Conservation (phyloP, 2,888 invertebrate genomes). For the Diplazon laetatorius region DNA sequence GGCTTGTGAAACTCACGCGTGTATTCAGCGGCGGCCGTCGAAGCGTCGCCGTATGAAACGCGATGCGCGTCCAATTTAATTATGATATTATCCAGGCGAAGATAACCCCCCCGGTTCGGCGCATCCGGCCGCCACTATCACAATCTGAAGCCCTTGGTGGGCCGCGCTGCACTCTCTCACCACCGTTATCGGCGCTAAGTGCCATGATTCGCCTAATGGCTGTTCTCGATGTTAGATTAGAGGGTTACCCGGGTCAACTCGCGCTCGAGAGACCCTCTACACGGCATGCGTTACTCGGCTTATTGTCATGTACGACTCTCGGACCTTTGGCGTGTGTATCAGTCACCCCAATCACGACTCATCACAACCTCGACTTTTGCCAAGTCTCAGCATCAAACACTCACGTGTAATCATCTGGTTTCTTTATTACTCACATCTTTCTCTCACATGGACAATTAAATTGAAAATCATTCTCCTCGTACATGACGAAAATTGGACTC, state of each 20-base stretch:
- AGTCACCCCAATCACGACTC: constrained; percentile 7
- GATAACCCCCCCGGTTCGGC: constrained; percentile 57
- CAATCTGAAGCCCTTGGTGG: constrained; percentile 18
- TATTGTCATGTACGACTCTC: constrained; percentile 66
- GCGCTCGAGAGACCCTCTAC: constrained; percentile 37
- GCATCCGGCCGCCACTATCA: constrained; percentile 40
- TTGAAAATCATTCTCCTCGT: no score
- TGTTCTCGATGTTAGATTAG: constrained; percentile 69
- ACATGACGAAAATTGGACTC: no score
- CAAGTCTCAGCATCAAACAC: constrained; percentile 23
- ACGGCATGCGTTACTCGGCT: constrained; percentile 61
- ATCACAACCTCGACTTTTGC: constrained; percentile 7
- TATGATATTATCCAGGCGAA: constrained; percentile 65
- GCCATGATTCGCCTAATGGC: constrained; percentile 71
- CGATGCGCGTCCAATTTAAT: constrained; percentile 63
- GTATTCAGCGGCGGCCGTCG: constrained; percentile 33
- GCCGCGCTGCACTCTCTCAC: constrained; percentile 30
- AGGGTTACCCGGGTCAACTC: constrained; percentile 62
- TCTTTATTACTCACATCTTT: no score
- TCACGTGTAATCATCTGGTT: no score
- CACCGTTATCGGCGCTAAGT: constrained; percentile 70
- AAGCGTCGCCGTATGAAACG: constrained; percentile 50
- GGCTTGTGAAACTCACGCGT: constrained; percentile 31
- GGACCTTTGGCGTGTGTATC: constrained; percentile 32
- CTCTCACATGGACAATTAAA: no score